Evolutionary conservation across 2,113 vertebrate genomes (phyloP), one percentile per base, ranked within the genome.

Genomic region (Noctilio leporinus): DNA sequence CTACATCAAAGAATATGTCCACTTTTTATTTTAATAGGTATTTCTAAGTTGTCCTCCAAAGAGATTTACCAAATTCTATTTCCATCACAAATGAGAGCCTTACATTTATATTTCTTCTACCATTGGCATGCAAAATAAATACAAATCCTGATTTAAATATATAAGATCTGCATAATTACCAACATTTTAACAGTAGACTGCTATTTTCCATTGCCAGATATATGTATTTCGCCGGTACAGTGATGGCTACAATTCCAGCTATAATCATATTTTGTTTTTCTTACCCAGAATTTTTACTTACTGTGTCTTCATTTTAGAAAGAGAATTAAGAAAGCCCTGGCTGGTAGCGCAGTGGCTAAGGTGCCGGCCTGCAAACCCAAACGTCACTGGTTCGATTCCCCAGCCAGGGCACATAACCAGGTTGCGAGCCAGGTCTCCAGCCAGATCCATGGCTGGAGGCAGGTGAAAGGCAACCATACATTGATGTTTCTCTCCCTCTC

Each of bases 141-240:
- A 94, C 8, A 92, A 69, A 82, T 65, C 10, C 16, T 95, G 84
- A 84, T 28, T 82, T 95, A 80, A 80, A 88, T 73, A 67, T 73
- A 45, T 57, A 65, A 80, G 11, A 67, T 57, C 35, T 78, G 35
- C 88, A 53, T 85, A 91, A 59, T 88, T 84, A 38, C 33, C n/a
- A 65, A 2, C 53, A 91, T 76, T 64, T 1, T 85, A 81, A 24
- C 10, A 43, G 19, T 38, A 93, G 38, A 85, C 49, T 94, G 2
- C 51, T 90, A 4, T 83, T 88, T 95, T 89, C 10, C 33, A 65
- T 72, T 91, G 30, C 69, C n/a, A 64, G 12, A 8, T 72, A n/a
- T 62, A 33, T 53, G 26, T 69, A 12, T n/a, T 15, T 45, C 16
- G 62, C 55, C 49, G 40, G 26, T 91, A 59, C 62, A 86, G 22